Evolutionary conservation across 2,113 vertebrate species (phyloP).

Genomic region (Turnix velox): DNA sequence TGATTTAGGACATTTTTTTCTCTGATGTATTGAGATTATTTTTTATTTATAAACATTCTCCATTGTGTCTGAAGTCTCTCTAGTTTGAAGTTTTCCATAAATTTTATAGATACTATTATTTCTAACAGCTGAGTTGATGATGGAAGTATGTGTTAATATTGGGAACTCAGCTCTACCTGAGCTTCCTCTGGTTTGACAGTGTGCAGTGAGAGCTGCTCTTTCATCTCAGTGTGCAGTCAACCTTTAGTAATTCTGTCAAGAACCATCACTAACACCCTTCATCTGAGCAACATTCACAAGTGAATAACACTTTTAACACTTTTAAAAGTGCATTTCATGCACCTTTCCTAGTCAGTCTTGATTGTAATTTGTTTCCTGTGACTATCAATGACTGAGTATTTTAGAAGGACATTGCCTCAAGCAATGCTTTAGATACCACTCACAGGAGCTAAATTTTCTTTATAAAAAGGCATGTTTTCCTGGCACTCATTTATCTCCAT

Average conservation of each 20-base stretch:
- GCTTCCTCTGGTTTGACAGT: not conserved
- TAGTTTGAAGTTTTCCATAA: not conserved
- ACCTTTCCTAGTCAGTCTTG: not conserved
- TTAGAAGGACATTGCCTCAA: not conserved
- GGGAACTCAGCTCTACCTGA: not conserved
- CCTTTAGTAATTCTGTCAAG: not conserved
- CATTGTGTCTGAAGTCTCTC: not conserved
- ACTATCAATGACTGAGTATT: not conserved
- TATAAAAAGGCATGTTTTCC: not conserved
- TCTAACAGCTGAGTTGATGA: not conserved
- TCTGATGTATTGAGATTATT: not conserved
- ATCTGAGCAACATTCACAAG: not conserved
- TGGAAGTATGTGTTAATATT: not conserved
- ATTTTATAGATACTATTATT: not conserved
- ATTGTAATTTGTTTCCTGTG: not conserved
- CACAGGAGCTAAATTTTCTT: not conserved
- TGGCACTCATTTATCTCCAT: not conserved
- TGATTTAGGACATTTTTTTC: not conserved
- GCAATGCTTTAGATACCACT: not conserved
- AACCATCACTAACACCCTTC: not conserved
- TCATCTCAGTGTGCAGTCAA: not conserved
- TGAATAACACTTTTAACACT: not conserved
- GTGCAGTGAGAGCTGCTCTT: accelerated
- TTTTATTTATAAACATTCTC: not conserved
- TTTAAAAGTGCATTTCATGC: not conserved